Conservation (phyloP, 2,797 vertebrate species). For the Sternotherus odoratus region DNA sequence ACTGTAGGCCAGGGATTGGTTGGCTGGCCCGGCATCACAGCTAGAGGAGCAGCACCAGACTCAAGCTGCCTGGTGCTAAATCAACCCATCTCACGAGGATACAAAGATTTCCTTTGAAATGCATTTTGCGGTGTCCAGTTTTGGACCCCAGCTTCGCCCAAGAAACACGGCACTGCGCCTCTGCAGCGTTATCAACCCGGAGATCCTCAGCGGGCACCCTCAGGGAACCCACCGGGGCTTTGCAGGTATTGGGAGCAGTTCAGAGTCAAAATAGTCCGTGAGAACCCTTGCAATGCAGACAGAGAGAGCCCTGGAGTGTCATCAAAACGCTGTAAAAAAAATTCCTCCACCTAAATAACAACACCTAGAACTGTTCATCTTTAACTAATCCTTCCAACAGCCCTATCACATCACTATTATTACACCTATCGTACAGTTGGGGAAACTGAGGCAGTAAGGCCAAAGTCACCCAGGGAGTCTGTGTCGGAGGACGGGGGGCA, state of each 20-base stretch:
- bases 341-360: not conserved
- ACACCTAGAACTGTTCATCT: not conserved
- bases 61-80: conserved; percentile 6
- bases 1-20: not conserved
- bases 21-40: not conserved
- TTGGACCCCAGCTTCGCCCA: not conserved
- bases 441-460: not conserved
- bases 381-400: not conserved
- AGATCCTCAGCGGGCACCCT: not conserved
- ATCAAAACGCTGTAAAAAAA: not conserved
- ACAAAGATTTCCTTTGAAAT: not conserved
- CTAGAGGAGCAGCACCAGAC: conserved; percentile 3
- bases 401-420: not conserved
- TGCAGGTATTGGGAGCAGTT: not conserved
- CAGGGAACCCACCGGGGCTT: not conserved
- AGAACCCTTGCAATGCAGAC: not conserved
- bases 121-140: not conserved
- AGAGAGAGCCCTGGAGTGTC: not conserved
- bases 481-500: not conserved
- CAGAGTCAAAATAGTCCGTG: not conserved
- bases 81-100: fast-evolving
- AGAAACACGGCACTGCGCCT: not conserved
- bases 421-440: not conserved
- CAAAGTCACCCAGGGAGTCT: not conserved
- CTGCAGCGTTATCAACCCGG: not conserved